These are phyloP conservation scores for Coccyzus lansbergi DNA, from an alignment of 2,797 vertebrate genomes.

Conservation along the genomic window DNA sequence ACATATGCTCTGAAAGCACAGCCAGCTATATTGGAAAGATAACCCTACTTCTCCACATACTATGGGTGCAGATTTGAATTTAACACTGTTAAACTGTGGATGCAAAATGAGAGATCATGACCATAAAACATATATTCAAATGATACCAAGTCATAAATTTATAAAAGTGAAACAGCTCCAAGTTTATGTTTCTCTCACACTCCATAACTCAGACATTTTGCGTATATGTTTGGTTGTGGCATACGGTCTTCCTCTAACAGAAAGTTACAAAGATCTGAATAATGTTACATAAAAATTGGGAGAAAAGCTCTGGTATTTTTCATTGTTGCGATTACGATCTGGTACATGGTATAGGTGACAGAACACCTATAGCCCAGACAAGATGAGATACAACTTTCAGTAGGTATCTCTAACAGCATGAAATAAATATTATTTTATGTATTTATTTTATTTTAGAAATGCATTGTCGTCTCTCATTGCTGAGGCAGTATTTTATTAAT, in stretches of 20 bases:
- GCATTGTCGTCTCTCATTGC: conserved; percentile 30
- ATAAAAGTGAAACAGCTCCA: conserved; percentile 31
- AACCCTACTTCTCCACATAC: background rate
- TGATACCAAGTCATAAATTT: conserved; percentile 50
- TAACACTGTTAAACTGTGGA: conserved; percentile 38
- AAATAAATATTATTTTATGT: conserved; percentile 54
- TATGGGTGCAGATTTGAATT: conserved; percentile 40
- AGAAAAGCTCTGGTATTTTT: conserved; percentile 50
- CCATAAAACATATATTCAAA: conserved; percentile 43
- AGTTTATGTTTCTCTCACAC: conserved; percentile 41
- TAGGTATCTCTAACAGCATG: background rate
- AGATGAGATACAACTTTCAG: conserved; percentile 42
- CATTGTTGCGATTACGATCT: background rate
- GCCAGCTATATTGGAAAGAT: conserved; percentile 42
- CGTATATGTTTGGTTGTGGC: conserved; percentile 24
- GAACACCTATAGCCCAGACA: conserved; percentile 22
- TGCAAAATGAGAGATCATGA: conserved; percentile 26
- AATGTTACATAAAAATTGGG: conserved; percentile 35
- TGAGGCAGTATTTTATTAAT: conserved; percentile 58
- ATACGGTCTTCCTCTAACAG: conserved; percentile 21
- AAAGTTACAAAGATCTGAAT: conserved; percentile 52
- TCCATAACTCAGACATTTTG: conserved; percentile 52
- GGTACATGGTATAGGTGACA: conserved; percentile 22
- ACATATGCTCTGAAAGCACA: conserved; percentile 33
- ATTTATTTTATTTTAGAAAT: conserved; percentile 53